Evolutionary conservation across 1,140 invertebrate species (phyloP), one percentile per base, ranked within the genome.

Genomic region (Drosophila quadrilineata): DNA sequence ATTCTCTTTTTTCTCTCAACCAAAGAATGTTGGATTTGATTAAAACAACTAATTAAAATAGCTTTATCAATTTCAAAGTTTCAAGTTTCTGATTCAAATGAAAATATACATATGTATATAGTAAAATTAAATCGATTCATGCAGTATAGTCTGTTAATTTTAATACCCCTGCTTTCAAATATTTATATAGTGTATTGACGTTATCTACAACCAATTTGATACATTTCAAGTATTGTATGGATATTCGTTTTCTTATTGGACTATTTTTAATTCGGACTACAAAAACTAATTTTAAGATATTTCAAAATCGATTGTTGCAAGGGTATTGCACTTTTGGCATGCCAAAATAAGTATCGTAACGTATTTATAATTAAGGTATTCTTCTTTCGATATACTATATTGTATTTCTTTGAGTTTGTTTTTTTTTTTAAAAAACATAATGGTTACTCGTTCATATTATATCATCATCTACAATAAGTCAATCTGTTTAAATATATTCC

Each of bases 191-290:
- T 33, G 14, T n/a, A 6, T 45, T 10, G 14, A 31, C 17, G 12
- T 49, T 63, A 56, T 40, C 40, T 38, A 56, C 59, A 56, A 63
- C 17, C 59, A 38, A 63, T 26, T 33, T 21, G n/a, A 40, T 16
- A 5, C 22, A 21, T 19, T 12, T 36, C 28, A 6, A 38, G 17
- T 19, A 19, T 6, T 17, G 17, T 36, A 36, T 17, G 1, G 1
- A 43, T 26, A n/a, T 4, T n/a, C n/a, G n/a, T n/a, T n/a, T 1
- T 41, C 3, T 0, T 41, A 33, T 33, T 12, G 2, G 12, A 14
- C 31, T n/a, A n/a, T n/a, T n/a, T n/a, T n/a, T n/a, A 31, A 17
- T 29, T 41, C 46, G 29, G 48, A 36, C 21, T 36, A 50, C n/a
- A 9, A 8, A n/a, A n/a, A n/a, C n/a, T n/a, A n/a, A n/a, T n/a